A percentile compares a stretch with the other conserved stretches of the same genome.
phyloP scores from a whole-genome alignment of 2,888 invertebrate genomes.

The Aphrophora alni region DNA sequence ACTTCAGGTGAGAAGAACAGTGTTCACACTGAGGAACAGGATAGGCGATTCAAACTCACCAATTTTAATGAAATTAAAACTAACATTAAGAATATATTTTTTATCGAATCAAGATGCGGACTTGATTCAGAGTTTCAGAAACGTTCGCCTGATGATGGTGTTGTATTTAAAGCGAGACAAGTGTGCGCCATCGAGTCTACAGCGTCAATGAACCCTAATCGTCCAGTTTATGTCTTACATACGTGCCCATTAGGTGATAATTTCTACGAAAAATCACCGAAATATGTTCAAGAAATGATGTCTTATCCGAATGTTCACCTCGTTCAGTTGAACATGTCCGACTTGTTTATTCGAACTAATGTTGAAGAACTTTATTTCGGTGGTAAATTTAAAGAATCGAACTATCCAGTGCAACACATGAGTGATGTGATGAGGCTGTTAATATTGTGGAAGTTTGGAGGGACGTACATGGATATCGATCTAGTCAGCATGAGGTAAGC shows the following conservation, averaged over 20 bases:
- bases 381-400: constrained; percentile 27
- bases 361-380: constrained; percentile 14
- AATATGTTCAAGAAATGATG: constrained; percentile 55
- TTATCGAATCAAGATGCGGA: constrained; percentile 29
- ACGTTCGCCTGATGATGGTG: background rate
- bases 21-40: background rate
- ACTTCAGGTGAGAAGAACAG: background rate
- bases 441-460: constrained; percentile 41
- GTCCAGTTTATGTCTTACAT: constrained; percentile 26
- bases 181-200: constrained; percentile 37
- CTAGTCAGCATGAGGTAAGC: constrained; percentile 41
- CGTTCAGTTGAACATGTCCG: constrained; percentile 12
- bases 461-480: constrained; percentile 45
- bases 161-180: constrained; percentile 34
- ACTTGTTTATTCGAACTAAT: constrained; percentile 8
- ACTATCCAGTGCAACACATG: constrained; percentile 41
- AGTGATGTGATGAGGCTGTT: constrained; percentile 41
- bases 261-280: constrained; percentile 24
- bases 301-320: constrained; percentile 54
- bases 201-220: constrained; percentile 29
- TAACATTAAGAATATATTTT: constrained; percentile 17
- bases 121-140: background rate
- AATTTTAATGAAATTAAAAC: constrained; percentile 14
- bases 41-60: background rate
- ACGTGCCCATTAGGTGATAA: constrained; percentile 30